phyloP scores from a whole-genome alignment of 2,113 vertebrate species.

The Mastomys coucha region DNA sequence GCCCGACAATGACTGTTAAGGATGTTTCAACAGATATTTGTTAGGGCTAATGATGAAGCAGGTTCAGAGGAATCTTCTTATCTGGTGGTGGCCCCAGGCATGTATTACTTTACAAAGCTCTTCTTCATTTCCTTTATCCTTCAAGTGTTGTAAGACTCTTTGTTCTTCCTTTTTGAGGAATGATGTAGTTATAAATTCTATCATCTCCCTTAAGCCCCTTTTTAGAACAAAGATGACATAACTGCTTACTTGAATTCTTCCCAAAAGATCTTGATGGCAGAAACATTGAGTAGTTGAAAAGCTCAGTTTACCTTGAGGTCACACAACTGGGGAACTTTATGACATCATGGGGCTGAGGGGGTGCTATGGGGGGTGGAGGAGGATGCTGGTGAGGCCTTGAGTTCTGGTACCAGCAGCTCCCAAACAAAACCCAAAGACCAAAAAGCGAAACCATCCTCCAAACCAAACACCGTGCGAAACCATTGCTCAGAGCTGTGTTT shows the following conservation, averaged over 20 bases:
- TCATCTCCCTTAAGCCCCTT: not conserved
- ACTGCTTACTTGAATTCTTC: not conserved
- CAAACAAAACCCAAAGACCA: not conserved
- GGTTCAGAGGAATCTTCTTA: not conserved
- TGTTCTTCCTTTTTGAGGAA: too few relatives aligned
- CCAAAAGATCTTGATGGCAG: not conserved
- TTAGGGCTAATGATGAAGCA: not conserved
- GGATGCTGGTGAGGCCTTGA: not conserved
- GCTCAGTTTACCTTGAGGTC: not conserved
- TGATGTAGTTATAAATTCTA: not conserved
- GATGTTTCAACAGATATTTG: not conserved
- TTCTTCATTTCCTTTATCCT: not conserved
- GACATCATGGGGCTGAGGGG: not conserved
- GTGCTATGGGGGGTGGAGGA: too few relatives aligned
- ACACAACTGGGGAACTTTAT: not conserved
- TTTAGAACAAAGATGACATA: not conserved
- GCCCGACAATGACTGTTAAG: not conserved
- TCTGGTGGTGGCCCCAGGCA: not conserved
- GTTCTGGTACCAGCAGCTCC: not conserved
- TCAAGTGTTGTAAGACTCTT: not conserved
- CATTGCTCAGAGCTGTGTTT: not conserved
- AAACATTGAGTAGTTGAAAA: not conserved
- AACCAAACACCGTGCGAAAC: not conserved
- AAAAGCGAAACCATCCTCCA: not conserved
- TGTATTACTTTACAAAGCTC: not conserved